A percentile compares a stretch with the other conserved stretches of the same genome.
These are phyloP conservation scores for Morinoia aosen DNA, from an alignment of 2,888 invertebrate species.

Conservation along the genomic window DNA sequence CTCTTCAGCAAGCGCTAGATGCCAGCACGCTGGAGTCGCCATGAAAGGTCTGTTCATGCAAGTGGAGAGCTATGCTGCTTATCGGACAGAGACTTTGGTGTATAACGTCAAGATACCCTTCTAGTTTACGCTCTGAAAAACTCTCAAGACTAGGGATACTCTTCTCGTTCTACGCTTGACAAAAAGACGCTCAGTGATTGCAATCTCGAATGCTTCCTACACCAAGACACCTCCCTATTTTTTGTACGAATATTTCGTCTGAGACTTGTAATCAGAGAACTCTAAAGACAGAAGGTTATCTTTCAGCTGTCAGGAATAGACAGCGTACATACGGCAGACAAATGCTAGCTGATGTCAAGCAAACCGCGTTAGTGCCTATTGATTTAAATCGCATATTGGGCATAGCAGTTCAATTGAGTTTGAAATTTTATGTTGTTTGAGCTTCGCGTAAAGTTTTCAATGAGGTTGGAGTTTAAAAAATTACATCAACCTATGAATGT, in stretches of 20 bases:
- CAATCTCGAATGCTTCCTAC: conserved; percentile 46
- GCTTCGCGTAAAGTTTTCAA: not conserved
- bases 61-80: conserved; percentile 31
- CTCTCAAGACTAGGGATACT: conserved; percentile 33
- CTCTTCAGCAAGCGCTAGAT: not conserved
- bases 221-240: conserved; percentile 47
- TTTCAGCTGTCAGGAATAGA: conserved; percentile 27
- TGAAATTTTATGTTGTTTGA: not conserved
- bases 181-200: conserved; percentile 44
- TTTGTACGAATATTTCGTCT: conserved; percentile 34
- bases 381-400: no score
- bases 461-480: no score
- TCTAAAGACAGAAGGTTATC: conserved; percentile 46
- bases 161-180: conserved; percentile 40
- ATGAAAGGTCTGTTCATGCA: conserved; percentile 44
- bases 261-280: conserved; percentile 42
- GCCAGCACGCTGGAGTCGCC: not conserved
- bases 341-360: not conserved
- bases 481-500: no score
- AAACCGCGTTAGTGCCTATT: no score
- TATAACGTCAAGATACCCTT: conserved; percentile 2
- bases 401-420: not conserved
- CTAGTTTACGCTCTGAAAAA: conserved; percentile 33
- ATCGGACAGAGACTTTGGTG: conserved; percentile 41
- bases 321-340: not conserved